A percentile compares a stretch with the other conserved stretches of the same genome.
Evolutionary conservation across 1,140 invertebrate species (phyloP).

Genomic region (Saccostrea cuccullata): DNA sequence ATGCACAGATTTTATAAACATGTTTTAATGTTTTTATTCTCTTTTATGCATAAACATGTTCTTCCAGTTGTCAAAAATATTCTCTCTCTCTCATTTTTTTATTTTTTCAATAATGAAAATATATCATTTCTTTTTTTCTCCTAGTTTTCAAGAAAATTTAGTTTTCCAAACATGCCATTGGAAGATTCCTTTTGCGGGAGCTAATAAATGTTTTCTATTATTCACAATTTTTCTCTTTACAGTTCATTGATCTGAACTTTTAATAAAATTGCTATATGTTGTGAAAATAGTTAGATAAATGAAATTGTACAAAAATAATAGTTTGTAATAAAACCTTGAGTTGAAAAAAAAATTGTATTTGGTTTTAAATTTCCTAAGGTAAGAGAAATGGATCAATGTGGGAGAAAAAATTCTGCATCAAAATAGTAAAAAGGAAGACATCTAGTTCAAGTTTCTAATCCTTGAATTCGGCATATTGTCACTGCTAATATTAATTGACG

Average conservation of each 20-base stretch:
- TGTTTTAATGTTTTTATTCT: not conserved
- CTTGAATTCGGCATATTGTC: no score
- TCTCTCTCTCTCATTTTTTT: not conserved
- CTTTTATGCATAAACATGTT: not conserved
- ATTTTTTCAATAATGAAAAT: not conserved
- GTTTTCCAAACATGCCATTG: no score
- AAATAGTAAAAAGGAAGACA: no score
- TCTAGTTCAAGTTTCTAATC: no score
- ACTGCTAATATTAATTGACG: no score
- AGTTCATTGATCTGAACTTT: not conserved
- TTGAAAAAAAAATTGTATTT: not conserved
- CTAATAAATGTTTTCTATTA: no score
- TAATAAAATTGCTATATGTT: conserved; percentile 15
- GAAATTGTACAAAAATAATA: conserved; percentile 23
- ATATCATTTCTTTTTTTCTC: not conserved
- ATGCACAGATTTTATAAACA: not conserved
- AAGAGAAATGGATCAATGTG: not conserved
- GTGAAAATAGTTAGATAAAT: conserved; percentile 8
- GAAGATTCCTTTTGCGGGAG: no score
- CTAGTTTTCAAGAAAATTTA: not conserved
- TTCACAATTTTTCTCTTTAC: not conserved
- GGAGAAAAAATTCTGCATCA: no score
- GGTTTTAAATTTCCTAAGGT: not conserved
- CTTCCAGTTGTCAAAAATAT: not conserved
- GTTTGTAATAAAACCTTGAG: conserved; percentile 23